Evolutionary conservation across 2,113 vertebrate species (phyloP).

Genomic region (Naja naja): DNA sequence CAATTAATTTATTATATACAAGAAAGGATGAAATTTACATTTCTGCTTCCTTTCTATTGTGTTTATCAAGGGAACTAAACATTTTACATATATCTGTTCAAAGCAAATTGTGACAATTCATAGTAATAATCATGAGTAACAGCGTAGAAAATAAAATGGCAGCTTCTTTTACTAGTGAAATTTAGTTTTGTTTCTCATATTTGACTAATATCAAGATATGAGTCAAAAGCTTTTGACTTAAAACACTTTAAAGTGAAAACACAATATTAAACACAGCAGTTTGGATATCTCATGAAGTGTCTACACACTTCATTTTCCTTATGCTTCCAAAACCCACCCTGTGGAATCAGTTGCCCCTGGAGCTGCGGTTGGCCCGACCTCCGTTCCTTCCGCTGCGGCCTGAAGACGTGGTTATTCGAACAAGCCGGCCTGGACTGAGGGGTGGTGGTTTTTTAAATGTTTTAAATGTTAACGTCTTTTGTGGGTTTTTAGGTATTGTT

Average conservation of each 20-base stretch:
- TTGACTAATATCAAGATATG: background rate
- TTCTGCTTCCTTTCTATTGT: background rate
- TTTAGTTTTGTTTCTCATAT: background rate
- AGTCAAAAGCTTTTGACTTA: background rate
- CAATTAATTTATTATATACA: background rate
- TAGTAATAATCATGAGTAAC: background rate
- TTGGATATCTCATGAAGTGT: background rate
- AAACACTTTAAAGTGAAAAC: background rate
- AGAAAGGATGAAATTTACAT: background rate
- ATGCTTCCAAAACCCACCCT: background rate
- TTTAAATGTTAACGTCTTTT: too few species aligned
- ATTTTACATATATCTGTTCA: background rate
- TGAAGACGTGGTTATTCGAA: too few species aligned
- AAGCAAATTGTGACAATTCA: background rate
- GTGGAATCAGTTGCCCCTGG: too few species aligned
- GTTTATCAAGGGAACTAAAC: background rate
- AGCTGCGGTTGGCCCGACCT: too few species aligned
- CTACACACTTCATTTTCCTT: background rate
- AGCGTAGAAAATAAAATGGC: background rate
- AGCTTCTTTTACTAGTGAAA: background rate
- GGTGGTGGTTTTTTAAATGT: too few species aligned
- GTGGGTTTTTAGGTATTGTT: too few species aligned
- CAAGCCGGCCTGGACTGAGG: too few species aligned
- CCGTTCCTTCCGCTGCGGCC: too few species aligned
- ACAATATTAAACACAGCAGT: background rate